Evolutionary conservation across 1,140 invertebrate genomes (phyloP).

Genomic region (Nephila pilipes): DNA sequence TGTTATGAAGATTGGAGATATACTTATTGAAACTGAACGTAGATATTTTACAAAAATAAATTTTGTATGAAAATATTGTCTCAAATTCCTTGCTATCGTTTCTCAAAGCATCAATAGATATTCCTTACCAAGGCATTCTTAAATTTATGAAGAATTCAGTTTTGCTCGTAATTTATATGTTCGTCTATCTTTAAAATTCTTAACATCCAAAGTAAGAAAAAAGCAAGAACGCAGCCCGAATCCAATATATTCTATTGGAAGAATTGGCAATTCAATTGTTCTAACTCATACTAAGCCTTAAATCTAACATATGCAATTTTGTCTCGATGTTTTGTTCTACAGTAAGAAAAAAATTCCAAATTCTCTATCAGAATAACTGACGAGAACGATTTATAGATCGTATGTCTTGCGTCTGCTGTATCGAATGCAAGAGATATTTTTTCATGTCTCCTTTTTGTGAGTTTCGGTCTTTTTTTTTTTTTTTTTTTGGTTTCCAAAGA

Average conservation of each 20-base stretch:
- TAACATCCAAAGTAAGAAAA: neutral
- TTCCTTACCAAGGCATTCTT: too few relatives aligned
- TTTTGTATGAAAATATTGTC: too few relatives aligned
- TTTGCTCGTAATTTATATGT: neutral
- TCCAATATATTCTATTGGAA: conserved; percentile 45
- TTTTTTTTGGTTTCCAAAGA: neutral
- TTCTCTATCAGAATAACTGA: conserved; percentile 15
- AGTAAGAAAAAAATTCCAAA: neutral
- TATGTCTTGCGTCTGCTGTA: conserved; percentile 46
- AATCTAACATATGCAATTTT: conserved; percentile 57
- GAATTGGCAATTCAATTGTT: conserved; percentile 57
- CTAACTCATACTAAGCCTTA: conserved; percentile 37
- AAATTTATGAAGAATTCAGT: neutral
- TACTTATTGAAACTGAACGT: too few relatives aligned
- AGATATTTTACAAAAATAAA: too few relatives aligned
- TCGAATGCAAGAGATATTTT: conserved; percentile 49
- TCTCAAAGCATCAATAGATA: too few relatives aligned
- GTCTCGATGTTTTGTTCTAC: neutral
- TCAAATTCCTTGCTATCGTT: too few relatives aligned
- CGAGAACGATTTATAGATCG: conserved; percentile 71
- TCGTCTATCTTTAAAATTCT: neutral
- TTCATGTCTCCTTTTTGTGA: conserved; percentile 20
- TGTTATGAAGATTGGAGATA: too few relatives aligned
- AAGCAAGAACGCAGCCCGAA: neutral
- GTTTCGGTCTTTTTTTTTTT: neutral